Evolutionary conservation across 2,797 vertebrate genomes (phyloP).

Genomic region (Vireo griseus): DNA sequence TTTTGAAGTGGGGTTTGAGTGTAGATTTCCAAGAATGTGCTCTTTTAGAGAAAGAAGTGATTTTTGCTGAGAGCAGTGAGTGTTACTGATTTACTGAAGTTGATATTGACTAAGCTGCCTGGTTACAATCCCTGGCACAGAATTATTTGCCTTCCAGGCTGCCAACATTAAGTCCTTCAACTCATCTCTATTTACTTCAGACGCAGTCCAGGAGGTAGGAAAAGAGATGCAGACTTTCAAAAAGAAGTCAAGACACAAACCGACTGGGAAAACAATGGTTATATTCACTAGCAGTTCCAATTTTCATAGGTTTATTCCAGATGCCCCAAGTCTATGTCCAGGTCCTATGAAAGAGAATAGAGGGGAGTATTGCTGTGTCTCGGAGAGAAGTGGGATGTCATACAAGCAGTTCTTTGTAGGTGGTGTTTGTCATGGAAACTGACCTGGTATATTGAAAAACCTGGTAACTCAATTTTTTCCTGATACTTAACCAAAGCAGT

Average conservation of each 20-base stretch:
- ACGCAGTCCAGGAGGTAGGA: not conserved
- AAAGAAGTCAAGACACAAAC: not conserved
- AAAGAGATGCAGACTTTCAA: not conserved
- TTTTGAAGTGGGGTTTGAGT: not conserved
- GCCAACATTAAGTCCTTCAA: constrained; percentile 19
- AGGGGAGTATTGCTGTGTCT: not conserved
- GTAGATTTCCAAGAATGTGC: constrained; percentile 7
- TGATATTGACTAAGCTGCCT: constrained; percentile 33
- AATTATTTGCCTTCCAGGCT: constrained; percentile 32
- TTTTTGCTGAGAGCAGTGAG: constrained; percentile 13
- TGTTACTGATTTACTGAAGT: constrained; percentile 27
- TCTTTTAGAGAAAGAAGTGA: constrained; percentile 26
- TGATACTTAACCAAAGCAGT: not conserved
- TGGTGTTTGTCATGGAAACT: not conserved
- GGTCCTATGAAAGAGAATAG: not conserved
- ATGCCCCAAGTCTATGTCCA: rapidly evolving
- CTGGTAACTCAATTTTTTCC: not conserved
- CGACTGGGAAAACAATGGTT: not conserved
- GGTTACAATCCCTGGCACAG: constrained; percentile 10
- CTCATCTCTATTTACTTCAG: constrained; percentile 17
- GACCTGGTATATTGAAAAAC: not conserved
- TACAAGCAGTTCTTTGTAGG: not conserved
- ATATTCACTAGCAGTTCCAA: not conserved
- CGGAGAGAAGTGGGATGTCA: not conserved
- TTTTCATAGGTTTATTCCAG: not conserved